These are phyloP conservation scores for Pollenia angustigena DNA, from an alignment of 2,888 invertebrate genomes.

Conservation along the genomic window DNA sequence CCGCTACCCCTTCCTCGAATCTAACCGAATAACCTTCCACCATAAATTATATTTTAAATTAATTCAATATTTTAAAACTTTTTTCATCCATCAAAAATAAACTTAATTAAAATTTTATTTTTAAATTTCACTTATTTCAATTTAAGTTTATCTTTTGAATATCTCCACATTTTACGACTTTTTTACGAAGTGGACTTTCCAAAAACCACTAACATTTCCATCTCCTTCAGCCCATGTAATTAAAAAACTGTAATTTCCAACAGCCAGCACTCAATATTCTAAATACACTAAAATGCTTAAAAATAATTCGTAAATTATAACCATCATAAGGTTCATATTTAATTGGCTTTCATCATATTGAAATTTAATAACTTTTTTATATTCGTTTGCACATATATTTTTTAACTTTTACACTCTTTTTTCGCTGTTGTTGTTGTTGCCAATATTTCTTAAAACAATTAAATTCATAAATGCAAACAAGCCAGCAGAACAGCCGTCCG, in stretches of 20 bases:
- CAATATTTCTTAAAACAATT: slow-evolving; percentile 42
- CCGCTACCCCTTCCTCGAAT: too few species aligned
- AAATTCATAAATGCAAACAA: slow-evolving; percentile 32
- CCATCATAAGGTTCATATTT: slow-evolving; percentile 54
- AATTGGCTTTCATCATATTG: slow-evolving; percentile 64
- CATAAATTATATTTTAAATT: too few species aligned
- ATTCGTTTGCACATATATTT: background rate
- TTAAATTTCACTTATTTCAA: background rate
- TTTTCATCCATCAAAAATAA: background rate
- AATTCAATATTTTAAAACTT: too few species aligned
- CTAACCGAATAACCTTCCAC: too few species aligned
- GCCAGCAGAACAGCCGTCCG: slow-evolving; percentile 17
- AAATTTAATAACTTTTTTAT: slow-evolving; percentile 58
- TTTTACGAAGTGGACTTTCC: slow-evolving; percentile 3
- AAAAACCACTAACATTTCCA: slow-evolving; percentile 11
- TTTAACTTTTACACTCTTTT: background rate
- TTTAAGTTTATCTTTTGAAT: background rate
- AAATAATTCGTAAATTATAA: slow-evolving; percentile 57
- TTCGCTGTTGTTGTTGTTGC: background rate
- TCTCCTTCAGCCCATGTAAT: background rate
- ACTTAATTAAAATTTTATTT: background rate
- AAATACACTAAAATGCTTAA: slow-evolving; percentile 39
- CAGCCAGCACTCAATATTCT: slow-evolving; percentile 19
- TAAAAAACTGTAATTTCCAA: slow-evolving; percentile 30
- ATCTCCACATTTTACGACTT: slow-evolving; percentile 32